Conservation (phyloP, 2,797 vertebrate genomes). For the Lepus townsendii region DNA sequence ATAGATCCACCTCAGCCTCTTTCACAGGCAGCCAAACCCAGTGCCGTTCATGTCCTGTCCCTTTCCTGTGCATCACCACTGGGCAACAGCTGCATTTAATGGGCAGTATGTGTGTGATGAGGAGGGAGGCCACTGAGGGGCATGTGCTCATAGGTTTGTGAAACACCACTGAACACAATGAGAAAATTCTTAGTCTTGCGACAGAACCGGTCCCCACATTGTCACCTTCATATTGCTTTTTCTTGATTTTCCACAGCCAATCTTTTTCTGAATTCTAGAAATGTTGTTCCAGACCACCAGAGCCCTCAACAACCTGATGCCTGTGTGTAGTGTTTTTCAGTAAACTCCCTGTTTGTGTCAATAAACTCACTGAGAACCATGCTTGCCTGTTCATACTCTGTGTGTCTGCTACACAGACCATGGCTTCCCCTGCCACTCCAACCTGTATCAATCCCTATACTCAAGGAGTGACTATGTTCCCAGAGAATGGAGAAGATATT, state of each 20-base stretch:
- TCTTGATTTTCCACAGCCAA: slow-evolving; percentile 52
- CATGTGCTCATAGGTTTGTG: neutral
- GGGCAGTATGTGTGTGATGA: neutral
- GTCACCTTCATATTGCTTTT: neutral
- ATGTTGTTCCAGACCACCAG: neutral
- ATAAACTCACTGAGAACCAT: slow-evolving; percentile 72
- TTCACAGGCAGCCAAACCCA: neutral
- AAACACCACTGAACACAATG: neutral
- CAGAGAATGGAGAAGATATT: neutral
- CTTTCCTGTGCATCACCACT: accelerated
- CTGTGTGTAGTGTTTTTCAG: slow-evolving; percentile 54
- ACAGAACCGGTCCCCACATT: neutral
- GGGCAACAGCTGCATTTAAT: neutral
- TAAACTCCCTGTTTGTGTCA: slow-evolving; percentile 56
- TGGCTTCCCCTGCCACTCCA: neutral
- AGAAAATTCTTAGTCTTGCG: neutral
- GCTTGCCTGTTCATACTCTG: neutral
- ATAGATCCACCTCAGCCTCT: neutral
- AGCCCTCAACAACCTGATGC: neutral
- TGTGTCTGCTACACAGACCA: neutral
- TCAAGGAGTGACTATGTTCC: neutral
- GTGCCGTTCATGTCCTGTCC: neutral
- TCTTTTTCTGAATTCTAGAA: slow-evolving; percentile 47
- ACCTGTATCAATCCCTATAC: neutral
- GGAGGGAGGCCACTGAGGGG: neutral